These are phyloP conservation scores for Mellivora capensis DNA, from an alignment of 2,113 vertebrate species.

Conservation along the genomic window DNA sequence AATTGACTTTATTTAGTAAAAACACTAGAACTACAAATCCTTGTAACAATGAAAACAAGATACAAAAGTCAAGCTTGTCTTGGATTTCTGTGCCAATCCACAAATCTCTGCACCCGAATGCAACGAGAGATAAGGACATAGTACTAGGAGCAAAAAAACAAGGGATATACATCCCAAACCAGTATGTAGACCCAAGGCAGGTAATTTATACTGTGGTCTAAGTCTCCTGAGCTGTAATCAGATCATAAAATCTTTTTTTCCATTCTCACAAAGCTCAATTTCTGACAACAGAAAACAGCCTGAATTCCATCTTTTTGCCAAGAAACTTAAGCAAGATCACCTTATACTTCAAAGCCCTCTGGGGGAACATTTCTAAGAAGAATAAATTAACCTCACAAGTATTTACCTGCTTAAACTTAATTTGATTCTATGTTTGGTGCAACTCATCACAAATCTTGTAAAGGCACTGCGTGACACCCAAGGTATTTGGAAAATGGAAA, in stretches of 20 bases:
- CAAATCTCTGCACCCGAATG: not conserved
- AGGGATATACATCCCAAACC: not conserved
- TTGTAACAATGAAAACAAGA: constrained; percentile 22
- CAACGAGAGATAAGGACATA: not conserved
- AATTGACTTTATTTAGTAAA: constrained; percentile 44
- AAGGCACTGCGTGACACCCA: not conserved
- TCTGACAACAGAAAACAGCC: not conserved
- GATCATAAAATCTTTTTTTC: constrained; percentile 8
- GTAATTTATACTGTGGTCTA: not conserved
- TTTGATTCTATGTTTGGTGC: not conserved
- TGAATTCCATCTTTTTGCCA: not conserved
- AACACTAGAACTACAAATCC: constrained; percentile 13
- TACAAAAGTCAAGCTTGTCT: not conserved
- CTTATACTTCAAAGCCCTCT: not conserved
- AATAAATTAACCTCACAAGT: not conserved
- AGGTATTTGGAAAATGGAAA: not conserved
- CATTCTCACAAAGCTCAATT: not conserved
- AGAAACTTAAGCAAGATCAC: constrained; percentile 1
- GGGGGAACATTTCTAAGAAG: not conserved
- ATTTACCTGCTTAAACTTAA: constrained; percentile 27
- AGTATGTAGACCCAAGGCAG: not conserved
- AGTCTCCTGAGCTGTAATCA: not conserved
- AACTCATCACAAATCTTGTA: constrained; percentile 19
- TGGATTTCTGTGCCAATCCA: not conserved
- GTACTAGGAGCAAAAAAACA: not conserved